Conservation (phyloP, 2,113 vertebrate species). For the Geococcyx californianus region DNA sequence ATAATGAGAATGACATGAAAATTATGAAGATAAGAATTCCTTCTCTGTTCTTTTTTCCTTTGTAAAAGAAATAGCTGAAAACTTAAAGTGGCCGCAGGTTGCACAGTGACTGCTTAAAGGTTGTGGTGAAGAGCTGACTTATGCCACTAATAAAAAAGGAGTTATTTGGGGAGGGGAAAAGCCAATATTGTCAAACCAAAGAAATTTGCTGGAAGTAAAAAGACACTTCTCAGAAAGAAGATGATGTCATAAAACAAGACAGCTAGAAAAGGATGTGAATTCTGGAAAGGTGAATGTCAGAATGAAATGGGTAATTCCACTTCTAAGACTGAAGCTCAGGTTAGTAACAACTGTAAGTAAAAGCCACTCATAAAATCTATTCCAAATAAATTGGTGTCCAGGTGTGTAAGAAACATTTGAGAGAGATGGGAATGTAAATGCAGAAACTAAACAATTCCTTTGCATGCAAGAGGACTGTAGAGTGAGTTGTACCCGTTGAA, state of each 20-base stretch:
- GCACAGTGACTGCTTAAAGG: accelerated
- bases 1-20: not conserved
- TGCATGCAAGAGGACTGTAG: not conserved
- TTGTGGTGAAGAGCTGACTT: not conserved
- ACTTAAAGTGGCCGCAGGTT: not conserved
- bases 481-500: not conserved
- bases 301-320: not conserved
- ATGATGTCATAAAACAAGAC: not conserved
- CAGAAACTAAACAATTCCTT: not conserved
- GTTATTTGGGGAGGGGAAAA: not conserved
- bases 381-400: not conserved
- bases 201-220: not conserved
- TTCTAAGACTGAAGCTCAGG: not conserved
- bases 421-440: not conserved
- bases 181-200: not conserved
- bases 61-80: not conserved
- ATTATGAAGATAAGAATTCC: not conserved
- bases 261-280: not conserved
- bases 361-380: not conserved
- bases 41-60: not conserved
- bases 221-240: not conserved
- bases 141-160: not conserved
- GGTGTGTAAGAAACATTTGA: not conserved
- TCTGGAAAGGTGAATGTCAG: not conserved
- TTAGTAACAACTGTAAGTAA: not conserved